phyloP scores from a whole-genome alignment of 2,797 vertebrate species.

The Serranus cabrilla region DNA sequence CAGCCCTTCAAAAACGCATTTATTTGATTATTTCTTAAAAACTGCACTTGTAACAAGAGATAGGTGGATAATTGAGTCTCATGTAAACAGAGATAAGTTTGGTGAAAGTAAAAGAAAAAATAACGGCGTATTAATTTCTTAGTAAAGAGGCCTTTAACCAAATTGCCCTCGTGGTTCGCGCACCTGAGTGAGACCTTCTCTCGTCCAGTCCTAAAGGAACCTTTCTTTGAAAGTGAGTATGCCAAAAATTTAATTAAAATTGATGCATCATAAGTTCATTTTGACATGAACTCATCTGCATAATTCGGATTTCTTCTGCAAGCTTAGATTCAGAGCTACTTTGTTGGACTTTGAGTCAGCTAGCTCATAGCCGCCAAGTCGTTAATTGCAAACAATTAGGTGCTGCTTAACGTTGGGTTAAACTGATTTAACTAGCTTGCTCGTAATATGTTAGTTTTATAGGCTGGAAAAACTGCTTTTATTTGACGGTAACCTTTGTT shows the following conservation, averaged over 20 bases:
- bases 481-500: background rate
- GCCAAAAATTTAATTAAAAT: accelerated
- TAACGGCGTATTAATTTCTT: slow-evolving; percentile 38
- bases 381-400: background rate
- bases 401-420: no score
- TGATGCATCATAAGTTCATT: accelerated
- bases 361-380: no score
- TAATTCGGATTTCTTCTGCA: accelerated
- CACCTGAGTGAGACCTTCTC: background rate
- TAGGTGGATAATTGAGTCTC: accelerated
- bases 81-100: background rate
- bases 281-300: accelerated
- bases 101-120: background rate
- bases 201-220: accelerated
- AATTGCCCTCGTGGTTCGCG: accelerated
- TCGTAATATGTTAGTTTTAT: accelerated
- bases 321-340: background rate
- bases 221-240: slow-evolving; percentile 10
- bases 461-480: accelerated
- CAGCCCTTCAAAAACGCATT: accelerated
- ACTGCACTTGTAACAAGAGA: accelerated
- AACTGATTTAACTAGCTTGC: background rate
- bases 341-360: accelerated
- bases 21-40: accelerated
- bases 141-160: slow-evolving; percentile 36